Base-by-base conservation (phyloP, 1,140 invertebrate species). In the Metopolophium dirhodum region DNA sequence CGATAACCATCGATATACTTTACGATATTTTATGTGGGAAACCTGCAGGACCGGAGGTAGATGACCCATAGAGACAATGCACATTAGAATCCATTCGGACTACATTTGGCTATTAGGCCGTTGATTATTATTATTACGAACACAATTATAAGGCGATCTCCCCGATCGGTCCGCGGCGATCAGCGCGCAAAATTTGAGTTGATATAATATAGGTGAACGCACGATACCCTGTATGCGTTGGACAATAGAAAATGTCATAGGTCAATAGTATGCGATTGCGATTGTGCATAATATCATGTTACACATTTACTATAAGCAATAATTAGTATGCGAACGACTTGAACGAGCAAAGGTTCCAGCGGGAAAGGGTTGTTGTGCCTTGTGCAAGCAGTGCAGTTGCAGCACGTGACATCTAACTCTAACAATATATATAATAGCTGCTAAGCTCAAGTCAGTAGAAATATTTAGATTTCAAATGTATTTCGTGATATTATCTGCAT, bases 1-100 rank as follows among this genome's bases (percentile, higher is more conserved):
- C 11, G 88, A 90, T 90, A 90, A 90, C 88, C 35, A 90, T 90
- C 88, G 54, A 90, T 90, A 57, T 45, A 90, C 61, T 18, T 54
- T 49, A 49, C 51, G 20, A n/a, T 77, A 37, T 90, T 90, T 90
- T n/a, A 90, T 51, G 88, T 90, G 88, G 54, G 88, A 90, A 90
- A 90, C 54, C 51, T 47, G 47, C 47, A 51, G 51, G 88, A 90
- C 88, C 88, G 51, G 88, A 90, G 88, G 54, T 90, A 90, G 54
- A 90, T 90, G 88, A 90, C 88, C 88, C 61, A 61, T 35, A 90
- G 88, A 90, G 88, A 90, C 88, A 54, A 90, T 23, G 54, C 45
- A 26, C 45, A 11, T 83, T 37, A 83, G 37, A 83, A 85, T 45
- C 45, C 37, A 1, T 37, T 37, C n/a, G 22, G 41, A 41, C 37